Conservation (phyloP, 2,113 vertebrate species). For the Dicrurus megarhynchus region DNA sequence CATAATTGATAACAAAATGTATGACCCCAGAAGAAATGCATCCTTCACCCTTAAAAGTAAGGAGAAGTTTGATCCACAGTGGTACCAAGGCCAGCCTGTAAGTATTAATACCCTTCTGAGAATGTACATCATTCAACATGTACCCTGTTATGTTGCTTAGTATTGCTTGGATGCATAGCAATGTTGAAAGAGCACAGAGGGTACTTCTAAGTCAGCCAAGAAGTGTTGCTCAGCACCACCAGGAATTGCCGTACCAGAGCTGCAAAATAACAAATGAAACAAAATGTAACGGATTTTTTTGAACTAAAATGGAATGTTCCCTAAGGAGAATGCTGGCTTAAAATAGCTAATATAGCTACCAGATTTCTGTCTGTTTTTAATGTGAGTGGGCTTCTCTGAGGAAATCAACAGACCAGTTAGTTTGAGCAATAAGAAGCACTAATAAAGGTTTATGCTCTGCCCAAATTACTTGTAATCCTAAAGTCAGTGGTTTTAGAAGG, state of each 20-base stretch:
- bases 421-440: not conserved
- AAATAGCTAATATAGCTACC: not conserved
- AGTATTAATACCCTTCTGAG: conserved; percentile 60
- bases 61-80: conserved; percentile 85
- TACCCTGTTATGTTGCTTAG: not conserved
- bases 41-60: conserved; percentile 79
- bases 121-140: too few relatives aligned
- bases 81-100: conserved; percentile 96
- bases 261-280: not conserved
- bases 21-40: conserved; percentile 82
- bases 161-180: not conserved
- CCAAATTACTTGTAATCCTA: not conserved
- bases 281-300: not conserved
- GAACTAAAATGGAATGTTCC: not conserved
- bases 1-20: conserved; percentile 97
- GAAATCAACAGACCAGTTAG: not conserved
- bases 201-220: not conserved
- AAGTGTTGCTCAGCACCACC: not conserved
- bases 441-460: not conserved
- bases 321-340: not conserved
- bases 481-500: not conserved
- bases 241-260: not conserved
- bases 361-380: not conserved
- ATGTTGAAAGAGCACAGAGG: conserved; percentile 20
- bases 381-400: not conserved